A percentile compares a stretch with the other conserved stretches of the same genome.
Evolutionary conservation across 2,797 vertebrate species (phyloP).

Genomic region (Phataginus tricuspis): DNA sequence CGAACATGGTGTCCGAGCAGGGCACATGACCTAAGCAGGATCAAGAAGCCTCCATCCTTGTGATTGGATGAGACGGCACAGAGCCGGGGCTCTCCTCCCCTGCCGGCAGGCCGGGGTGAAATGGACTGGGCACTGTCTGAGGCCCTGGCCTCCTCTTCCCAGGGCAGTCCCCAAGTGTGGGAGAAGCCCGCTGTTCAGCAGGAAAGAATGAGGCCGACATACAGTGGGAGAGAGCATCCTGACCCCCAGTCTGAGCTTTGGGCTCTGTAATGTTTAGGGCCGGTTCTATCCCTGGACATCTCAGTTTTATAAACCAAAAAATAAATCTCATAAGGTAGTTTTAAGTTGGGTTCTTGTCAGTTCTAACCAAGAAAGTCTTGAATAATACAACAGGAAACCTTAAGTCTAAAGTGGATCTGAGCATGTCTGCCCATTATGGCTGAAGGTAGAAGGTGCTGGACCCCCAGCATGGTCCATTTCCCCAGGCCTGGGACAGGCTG

Average conservation of each 20-base stretch:
- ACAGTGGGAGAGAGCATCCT: neutral
- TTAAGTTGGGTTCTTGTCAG: neutral
- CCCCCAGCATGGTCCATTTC: neutral
- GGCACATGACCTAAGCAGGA: neutral
- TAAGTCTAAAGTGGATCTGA: neutral
- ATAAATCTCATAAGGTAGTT: neutral
- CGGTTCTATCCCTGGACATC: neutral
- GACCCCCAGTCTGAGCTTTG: neutral
- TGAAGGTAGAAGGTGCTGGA: neutral
- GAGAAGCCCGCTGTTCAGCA: neutral
- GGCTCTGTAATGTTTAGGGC: neutral
- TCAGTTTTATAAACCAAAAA: neutral
- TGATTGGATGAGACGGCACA: too few species aligned
- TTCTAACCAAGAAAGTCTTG: constrained; percentile 50
- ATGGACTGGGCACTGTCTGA: neutral
- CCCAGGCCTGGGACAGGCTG: neutral
- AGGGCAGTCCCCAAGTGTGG: neutral
- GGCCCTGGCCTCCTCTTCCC: neutral
- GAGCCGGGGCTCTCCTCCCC: neutral
- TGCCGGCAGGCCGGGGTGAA: neutral
- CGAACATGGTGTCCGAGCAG: neutral
- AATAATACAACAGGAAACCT: neutral
- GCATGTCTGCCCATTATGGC: neutral
- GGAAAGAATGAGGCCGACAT: neutral
- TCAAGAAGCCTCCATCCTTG: neutral